Base-by-base conservation (phyloP, 2,113 vertebrate species). In the Tetrax tetrax region DNA sequence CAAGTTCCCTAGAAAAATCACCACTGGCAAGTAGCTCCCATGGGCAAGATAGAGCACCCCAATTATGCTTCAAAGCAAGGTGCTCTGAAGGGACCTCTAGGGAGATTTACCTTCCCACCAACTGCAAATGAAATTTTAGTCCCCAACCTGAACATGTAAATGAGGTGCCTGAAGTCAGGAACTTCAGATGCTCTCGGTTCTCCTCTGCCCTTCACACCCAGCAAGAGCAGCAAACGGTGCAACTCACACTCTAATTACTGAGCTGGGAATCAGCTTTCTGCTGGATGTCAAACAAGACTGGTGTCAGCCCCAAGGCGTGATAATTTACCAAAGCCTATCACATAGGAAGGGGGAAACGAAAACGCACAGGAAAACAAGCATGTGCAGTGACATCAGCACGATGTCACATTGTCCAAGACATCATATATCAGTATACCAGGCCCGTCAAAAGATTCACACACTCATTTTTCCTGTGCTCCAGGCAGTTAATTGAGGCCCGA, bases 1-100 rank as follows among this genome's bases (percentile, higher is more conserved):
- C 66, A 70, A 70, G n/a, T 2, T 71, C 53, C 66, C 45, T 72
- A 64, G 31, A 92, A 91, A 93, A 85, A 75, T 17, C 91, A 79
- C 56, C 66, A 68, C 19, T 7, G 1, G 17, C 57, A 93, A 57
- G 60, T 4, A 65, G 54, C 59, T 96, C 82, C 83, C 71, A 77
- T 80, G 61, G 92, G 83, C 66, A 95, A 57, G 27, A n/a, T 20
- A 65, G 24, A 86, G 82, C 70, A 91, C 75, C 69, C 53, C 92
- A 88, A 88, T 90, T 93, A 94, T 9, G 57, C 71, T 93, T 94
- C 90, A 92, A 92, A 91, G 85, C 63, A 86, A 61, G 69, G 33
- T 72, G 43, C 43, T 89, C 60, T 65, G 64, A 92, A 77, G 72
- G 71, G 71, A 92, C 66, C 88, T 89, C 37, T 50, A 80, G 71